Base-by-base conservation (phyloP, 2,888 invertebrate genomes). In the Eilema sororculum region DNA sequence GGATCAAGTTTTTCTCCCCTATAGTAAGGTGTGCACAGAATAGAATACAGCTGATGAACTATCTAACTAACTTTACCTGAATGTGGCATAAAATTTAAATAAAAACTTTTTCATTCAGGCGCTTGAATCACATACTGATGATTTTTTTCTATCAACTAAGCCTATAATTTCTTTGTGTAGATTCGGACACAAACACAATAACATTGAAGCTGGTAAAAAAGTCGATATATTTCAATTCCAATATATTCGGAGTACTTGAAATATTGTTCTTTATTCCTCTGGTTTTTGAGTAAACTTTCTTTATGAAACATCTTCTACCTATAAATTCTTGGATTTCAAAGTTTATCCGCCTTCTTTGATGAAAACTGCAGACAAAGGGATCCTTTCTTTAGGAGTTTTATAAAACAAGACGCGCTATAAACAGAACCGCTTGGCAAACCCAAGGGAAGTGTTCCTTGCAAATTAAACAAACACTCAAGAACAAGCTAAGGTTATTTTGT, bases 321-420 rank as follows among this genome's bases (percentile, higher is more conserved):
- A 30, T 28, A 60, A 28, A 20, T 30, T 28, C 30, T 28, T 13
- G 9, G 20, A 8, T 9, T 3, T 60, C 20, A 20, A 30, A 60
- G 28, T 30, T 20, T 28, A 60, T 30, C 20, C 28, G 24, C 12
- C 62, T 37, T 62, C 37, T 33, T 37, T 62, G 37, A 62, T 13
- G 12, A 62, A 62, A 62, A 12, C 22, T 62, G 24, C 62, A 41
- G 37, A 52, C 65, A 65, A 65, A 62, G 37, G 62, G 13, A 62
- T 62, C 16, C 41, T 62, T 22, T 22, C 37, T 62, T 62, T 13
- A 37, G 41, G 8, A 24, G 37, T 37, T 13, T 62, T 62, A 12
- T 24, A 62, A 25, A 37, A 37, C 22, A 24, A 62, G 37, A 24
- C 33, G 30, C 28, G 24, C 25, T 60, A 30, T 25, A 25, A 28